phyloP scores from a whole-genome alignment of 2,797 vertebrate species.

The Sitta carolinensis region DNA sequence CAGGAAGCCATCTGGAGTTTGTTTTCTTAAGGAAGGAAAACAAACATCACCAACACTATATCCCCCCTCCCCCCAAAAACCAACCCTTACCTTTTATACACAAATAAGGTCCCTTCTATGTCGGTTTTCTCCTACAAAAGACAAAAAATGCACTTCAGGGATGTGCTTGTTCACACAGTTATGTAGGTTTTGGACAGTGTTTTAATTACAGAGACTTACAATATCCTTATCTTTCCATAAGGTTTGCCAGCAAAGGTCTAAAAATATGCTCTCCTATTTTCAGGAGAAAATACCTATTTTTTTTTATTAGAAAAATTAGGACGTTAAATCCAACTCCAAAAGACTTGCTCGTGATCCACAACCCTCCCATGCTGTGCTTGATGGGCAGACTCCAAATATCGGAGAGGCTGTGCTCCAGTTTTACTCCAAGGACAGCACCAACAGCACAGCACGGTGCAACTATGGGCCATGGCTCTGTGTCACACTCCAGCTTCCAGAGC shows the following conservation, averaged over 20 bases:
- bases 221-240: background rate
- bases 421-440: background rate
- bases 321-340: background rate
- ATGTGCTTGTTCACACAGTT: background rate
- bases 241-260: background rate
- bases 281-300: background rate
- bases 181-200: fast-evolving
- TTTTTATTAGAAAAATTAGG: background rate
- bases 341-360: background rate
- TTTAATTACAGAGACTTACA: background rate
- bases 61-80: fast-evolving
- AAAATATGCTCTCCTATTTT: background rate
- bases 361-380: background rate
- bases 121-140: constrained; percentile 93
- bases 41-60: background rate
- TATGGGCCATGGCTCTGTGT: fast-evolving
- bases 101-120: constrained; percentile 96
- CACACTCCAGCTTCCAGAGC: background rate
- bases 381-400: fast-evolving
- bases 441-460: no score
- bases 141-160: background rate
- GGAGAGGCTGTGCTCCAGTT: fast-evolving
- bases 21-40: background rate
- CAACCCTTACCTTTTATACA: constrained; percentile 88
- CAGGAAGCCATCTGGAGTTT: background rate